Base-by-base conservation (phyloP, 1,140 invertebrate species). In the Orchesella cincta region DNA sequence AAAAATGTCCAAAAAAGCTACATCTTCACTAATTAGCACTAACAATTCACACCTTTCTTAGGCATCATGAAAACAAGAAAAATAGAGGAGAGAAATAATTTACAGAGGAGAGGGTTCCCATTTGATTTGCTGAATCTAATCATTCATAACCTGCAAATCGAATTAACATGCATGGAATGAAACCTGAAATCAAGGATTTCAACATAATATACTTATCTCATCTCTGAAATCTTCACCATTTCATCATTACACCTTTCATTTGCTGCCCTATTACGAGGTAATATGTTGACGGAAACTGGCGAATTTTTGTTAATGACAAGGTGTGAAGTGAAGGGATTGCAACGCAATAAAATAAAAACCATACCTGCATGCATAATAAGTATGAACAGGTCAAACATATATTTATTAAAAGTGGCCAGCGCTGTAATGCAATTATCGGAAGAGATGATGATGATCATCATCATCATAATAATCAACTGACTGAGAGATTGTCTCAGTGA, bases 241-340 rank as follows among this genome's bases (percentile, higher is more conserved):
- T 57, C 23, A 26, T 23, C 12, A 23, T 46, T 46, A 46, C 20
- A 57, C n/a, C 12, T 57, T 57, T 57, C n/a, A 26, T 57, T 57
- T 16, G 54, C 54, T 57, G n/a, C n/a, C n/a, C n/a, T n/a, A n/a
- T n/a, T n/a, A n/a, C n/a, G n/a, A n/a, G n/a, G n/a, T n/a, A n/a
- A n/a, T n/a, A 46, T 46, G 39, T 46, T 46, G 39, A 20, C 39
- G 39, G 39, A 46, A 46, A 20, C 39, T 12, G 39, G 54, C 23
- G 8, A 62, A 62, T n/a, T 62, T n/a, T 62, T 62, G 39, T 20
- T 18, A 67, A 67, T 67, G 31, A 67, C 31, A 33, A 67, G 31
- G 28, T 67, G 52, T 57, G 23, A 57, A 57, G 23, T 8, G 23
- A n/a, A 57, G 12, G 52, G 52, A 57, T 57, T 57, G 18, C 39